Conservation (phyloP, 1,140 invertebrate species). For the Cardiocondyla obscurior region DNA sequence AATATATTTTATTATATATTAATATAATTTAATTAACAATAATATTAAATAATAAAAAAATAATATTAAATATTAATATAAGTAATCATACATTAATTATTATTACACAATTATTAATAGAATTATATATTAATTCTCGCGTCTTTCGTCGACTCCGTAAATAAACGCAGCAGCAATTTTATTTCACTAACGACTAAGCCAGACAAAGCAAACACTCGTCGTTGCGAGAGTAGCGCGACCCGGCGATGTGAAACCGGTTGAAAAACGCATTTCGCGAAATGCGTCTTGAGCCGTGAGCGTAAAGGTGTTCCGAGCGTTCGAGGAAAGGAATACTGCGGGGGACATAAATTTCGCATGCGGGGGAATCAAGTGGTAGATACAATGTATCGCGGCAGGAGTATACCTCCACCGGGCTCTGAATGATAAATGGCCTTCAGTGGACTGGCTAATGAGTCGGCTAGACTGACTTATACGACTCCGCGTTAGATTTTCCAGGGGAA, state of each 20-base stretch:
- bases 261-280: background rate
- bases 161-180: background rate
- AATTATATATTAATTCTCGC: slow-evolving; percentile 4
- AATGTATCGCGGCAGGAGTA: slow-evolving; percentile 41
- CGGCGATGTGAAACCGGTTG: background rate
- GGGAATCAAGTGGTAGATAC: slow-evolving; percentile 40
- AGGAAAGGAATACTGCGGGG: slow-evolving; percentile 18
- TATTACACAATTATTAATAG: background rate
- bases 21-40: too few relatives aligned
- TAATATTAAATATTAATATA: too few relatives aligned
- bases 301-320: background rate
- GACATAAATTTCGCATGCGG: slow-evolving; percentile 17
- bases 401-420: slow-evolving; percentile 48
- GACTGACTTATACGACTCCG: slow-evolving; percentile 60
- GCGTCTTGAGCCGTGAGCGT: background rate
- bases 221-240: background rate
- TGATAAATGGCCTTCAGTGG: slow-evolving; percentile 66
- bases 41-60: too few relatives aligned
- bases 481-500: slow-evolving; percentile 52
- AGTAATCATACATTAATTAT: too few relatives aligned
- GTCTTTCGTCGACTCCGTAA: background rate
- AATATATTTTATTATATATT: too few relatives aligned
- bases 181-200: background rate
- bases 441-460: slow-evolving; percentile 71
- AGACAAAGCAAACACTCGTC: background rate